Base-by-base conservation (phyloP, 2,797 vertebrate genomes). In the Aplochiton taeniatus region DNA sequence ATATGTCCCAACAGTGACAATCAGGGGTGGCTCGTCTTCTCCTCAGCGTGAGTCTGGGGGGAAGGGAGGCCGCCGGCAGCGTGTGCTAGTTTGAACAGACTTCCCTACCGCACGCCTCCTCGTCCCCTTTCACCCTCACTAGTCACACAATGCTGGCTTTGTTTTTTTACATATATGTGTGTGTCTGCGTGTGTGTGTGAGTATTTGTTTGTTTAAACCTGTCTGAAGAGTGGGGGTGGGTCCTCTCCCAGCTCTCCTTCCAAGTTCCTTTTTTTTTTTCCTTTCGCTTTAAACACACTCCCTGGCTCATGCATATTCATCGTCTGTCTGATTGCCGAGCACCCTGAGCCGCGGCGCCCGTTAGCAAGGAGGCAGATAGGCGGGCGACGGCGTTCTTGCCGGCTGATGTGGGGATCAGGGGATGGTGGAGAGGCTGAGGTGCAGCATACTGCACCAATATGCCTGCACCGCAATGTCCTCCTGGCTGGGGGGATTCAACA, bases 301-400 rank as follows among this genome's bases (percentile, higher is more conserved):
- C 82, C 81, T 70, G 17, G 2, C 62, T 84, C 72, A 83, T 85
- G 68, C 59, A 86, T 87, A 88, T 87, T 86, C 71, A 88, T 78
- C 17, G 0, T 56, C 60, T 4, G 60, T 44, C 62, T 79, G 31
- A 85, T 85, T 78, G 73, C 70, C 47, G 77, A 81, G 74, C 73
- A 54, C 42, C 56, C 77, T 52, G 51, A 59, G 72, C 47, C 18
- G 54, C 54, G 68, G 45, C 46, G 54, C 31, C 31, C 6, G 31
- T 31, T 31, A 31, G 31, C 31, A 31, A 6, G 31, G 31, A 31
- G 31, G 31, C 31, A 6, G 31, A 6, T 6, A 6, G 31, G 31
- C 31, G 31, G 31, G 31, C 31, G 31, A 31, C 31, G 31, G 31
- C 6, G 31, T 6, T 31, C 31, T 6, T 43, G 76, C 51, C 80